A percentile compares a stretch with the other conserved stretches of the same genome.
These are phyloP conservation scores for Scelioninae gen. 1 DNA, from an alignment of 2,888 invertebrate genomes.

Conservation along the genomic window DNA sequence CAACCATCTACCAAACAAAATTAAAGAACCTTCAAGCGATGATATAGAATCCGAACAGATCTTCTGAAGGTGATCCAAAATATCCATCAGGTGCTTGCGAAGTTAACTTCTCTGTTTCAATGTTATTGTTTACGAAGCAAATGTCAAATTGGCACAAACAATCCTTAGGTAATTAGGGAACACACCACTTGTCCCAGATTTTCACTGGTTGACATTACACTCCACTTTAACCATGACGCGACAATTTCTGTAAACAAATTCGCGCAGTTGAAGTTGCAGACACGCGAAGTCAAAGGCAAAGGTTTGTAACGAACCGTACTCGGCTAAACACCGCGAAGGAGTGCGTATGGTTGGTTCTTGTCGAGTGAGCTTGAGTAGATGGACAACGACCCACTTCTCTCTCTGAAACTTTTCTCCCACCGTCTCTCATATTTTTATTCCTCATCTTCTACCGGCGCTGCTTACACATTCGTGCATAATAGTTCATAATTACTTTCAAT, in stretches of 20 bases:
- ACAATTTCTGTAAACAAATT: conserved; percentile 20
- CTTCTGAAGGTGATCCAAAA: too few species aligned
- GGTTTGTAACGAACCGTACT: conserved; percentile 71
- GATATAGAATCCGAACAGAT: conserved; percentile 75
- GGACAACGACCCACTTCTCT: conserved; percentile 84
- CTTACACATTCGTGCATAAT: conserved; percentile 37
- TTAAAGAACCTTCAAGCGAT: conserved; percentile 86
- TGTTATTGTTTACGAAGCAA: too few species aligned
- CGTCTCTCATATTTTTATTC: conserved; percentile 53
- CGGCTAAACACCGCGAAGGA: conserved; percentile 78
- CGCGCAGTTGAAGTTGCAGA: conserved; percentile 3
- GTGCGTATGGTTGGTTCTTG: conserved; percentile 79
- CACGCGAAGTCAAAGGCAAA: conserved; percentile 36
- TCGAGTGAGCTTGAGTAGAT: conserved; percentile 79
- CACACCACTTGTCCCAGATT: conserved; percentile 3
- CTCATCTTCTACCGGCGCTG: conserved; percentile 40
- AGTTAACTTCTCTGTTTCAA: too few species aligned
- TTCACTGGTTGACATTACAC: conserved; percentile 20
- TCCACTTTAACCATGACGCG: conserved; percentile 27
- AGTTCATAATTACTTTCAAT: conserved; percentile 54
- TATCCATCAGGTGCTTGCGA: too few species aligned
- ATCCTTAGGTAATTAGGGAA: neutral
- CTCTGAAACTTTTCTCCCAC: conserved; percentile 77
- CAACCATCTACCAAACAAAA: too few species aligned
- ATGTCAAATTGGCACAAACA: too few species aligned